A percentile compares a stretch with the other conserved stretches of the same genome.
These are phyloP conservation scores for Cyprinodon diabolis DNA, from an alignment of 2,797 vertebrate species.

Conservation along the genomic window DNA sequence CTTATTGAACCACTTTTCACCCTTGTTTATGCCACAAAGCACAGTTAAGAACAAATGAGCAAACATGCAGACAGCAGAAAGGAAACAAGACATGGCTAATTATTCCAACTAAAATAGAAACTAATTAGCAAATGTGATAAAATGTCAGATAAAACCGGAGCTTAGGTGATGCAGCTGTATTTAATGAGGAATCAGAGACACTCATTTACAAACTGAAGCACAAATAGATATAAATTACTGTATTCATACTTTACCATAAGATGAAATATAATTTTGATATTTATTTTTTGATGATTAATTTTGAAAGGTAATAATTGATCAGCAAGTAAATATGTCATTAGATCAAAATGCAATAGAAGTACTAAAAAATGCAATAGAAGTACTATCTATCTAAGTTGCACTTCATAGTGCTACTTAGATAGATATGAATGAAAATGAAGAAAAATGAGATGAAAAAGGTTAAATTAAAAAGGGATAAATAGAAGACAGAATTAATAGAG, in stretches of 20 bases:
- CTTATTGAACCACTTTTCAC: background rate
- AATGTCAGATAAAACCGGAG: background rate
- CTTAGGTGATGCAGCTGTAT: background rate
- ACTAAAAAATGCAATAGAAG: background rate
- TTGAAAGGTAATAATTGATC: background rate
- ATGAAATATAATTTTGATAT: background rate
- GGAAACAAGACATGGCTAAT: no score
- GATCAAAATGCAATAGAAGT: background rate
- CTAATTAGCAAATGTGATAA: background rate
- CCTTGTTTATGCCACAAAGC: background rate
- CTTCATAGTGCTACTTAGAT: no score
- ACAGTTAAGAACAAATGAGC: background rate
- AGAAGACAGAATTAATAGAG: background rate
- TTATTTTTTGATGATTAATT: background rate
- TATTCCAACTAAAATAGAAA: background rate
- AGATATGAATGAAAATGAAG: background rate
- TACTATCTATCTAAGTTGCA: no score
- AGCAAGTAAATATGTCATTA: background rate
- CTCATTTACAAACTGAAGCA: background rate
- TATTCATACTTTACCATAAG: background rate
- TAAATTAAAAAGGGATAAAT: background rate
- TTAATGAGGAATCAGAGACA: background rate
- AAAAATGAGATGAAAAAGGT: background rate
- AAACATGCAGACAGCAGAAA: background rate
- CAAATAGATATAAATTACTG: background rate